Evolutionary conservation across 2,113 vertebrate species (phyloP).

Genomic region (Aix galericulata): DNA sequence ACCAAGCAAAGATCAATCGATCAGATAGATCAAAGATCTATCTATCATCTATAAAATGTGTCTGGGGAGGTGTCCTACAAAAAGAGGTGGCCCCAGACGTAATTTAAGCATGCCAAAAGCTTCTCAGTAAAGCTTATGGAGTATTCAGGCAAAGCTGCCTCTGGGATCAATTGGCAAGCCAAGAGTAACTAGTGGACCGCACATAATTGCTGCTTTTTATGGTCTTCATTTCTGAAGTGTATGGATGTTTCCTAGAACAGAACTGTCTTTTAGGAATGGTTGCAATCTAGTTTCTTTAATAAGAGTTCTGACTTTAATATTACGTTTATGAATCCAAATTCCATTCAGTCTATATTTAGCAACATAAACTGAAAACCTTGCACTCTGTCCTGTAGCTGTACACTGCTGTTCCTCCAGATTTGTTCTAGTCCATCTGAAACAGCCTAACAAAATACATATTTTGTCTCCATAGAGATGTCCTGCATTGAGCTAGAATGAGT

Average conservation of each 20-base stretch:
- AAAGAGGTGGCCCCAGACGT: background rate
- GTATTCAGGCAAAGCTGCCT: background rate
- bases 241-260: background rate
- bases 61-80: background rate
- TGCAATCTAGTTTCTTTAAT: background rate
- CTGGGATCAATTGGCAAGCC: background rate
- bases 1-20: background rate
- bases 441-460: background rate
- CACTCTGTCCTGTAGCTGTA: background rate
- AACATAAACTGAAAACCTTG: background rate
- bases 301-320: background rate
- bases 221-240: background rate
- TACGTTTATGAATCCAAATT: background rate
- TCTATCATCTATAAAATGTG: background rate
- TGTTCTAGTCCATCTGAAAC: background rate
- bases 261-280: background rate
- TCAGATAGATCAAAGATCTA: background rate
- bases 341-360: background rate
- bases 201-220: background rate
- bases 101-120: background rate
- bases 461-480: background rate
- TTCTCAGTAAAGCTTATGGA: background rate
- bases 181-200: background rate
- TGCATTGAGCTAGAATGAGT: background rate
- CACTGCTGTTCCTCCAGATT: background rate